Conservation (phyloP, 2,888 invertebrate genomes). For the Andrena bucephala region DNA sequence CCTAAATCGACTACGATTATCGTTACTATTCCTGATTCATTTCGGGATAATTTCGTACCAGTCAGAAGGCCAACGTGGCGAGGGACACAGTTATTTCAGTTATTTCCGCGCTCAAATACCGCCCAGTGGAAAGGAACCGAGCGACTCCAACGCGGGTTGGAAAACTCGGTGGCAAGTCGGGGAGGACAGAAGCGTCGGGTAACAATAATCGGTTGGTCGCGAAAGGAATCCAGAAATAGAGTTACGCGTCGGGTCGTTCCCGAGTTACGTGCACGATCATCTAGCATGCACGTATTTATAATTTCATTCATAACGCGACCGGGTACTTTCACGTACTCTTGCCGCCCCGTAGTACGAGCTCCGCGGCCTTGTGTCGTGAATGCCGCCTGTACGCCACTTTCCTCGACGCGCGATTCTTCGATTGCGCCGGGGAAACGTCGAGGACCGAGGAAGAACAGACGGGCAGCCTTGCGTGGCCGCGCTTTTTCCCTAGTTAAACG, state of each 20-base stretch:
- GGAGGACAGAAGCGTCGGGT: slow-evolving; percentile 9
- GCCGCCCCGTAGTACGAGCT: slow-evolving; percentile 38
- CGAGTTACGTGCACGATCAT: slow-evolving; percentile 67
- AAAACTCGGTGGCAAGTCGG: slow-evolving; percentile 8
- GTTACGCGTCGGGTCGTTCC: slow-evolving; percentile 45
- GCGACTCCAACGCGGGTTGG: too few relatives aligned
- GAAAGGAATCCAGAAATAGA: slow-evolving; percentile 63
- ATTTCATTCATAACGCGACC: slow-evolving; percentile 74
- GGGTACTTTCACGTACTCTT: slow-evolving; percentile 67
- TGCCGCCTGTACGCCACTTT: slow-evolving; percentile 47
- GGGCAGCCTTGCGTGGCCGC: slow-evolving; percentile 28
- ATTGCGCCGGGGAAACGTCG: slow-evolving; percentile 1
- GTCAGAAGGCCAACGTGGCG: too few relatives aligned
- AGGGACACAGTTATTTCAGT: too few relatives aligned
- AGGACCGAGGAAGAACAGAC: neutral
- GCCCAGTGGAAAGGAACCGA: neutral
- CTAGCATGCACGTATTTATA: slow-evolving; percentile 72
- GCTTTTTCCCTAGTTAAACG: slow-evolving; percentile 8
- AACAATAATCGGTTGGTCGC: slow-evolving; percentile 29
- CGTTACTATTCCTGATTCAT: too few relatives aligned
- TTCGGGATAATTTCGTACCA: too few relatives aligned
- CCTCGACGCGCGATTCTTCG: slow-evolving; percentile 39
- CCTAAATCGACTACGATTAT: too few relatives aligned
- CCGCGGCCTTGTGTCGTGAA: slow-evolving; percentile 54
- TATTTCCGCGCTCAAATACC: neutral